Conservation (phyloP, 2,888 invertebrate genomes). For the Philhelius pedissequus region DNA sequence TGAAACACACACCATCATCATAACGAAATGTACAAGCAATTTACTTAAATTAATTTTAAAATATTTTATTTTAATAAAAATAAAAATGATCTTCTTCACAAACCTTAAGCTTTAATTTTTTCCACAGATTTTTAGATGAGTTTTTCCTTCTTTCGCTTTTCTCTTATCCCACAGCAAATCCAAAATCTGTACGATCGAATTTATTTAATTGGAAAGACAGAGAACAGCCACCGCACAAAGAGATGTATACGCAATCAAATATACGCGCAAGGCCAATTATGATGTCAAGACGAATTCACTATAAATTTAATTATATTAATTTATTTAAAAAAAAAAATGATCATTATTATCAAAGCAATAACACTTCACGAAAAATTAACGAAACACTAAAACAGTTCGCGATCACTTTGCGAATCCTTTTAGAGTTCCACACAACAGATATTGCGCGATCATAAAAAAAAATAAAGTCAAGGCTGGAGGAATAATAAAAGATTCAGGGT, state of each 20-base stretch:
- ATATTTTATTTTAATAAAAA: slow-evolving; percentile 53
- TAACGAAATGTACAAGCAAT: not conserved
- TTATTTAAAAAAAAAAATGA: not conserved
- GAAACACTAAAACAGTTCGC: slow-evolving; percentile 13
- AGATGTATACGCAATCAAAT: slow-evolving; percentile 25
- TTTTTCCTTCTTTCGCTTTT: slow-evolving; percentile 11
- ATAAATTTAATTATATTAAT: slow-evolving; percentile 34
- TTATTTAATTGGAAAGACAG: slow-evolving; percentile 19
- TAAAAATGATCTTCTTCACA: slow-evolving; percentile 64
- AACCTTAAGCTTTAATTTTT: slow-evolving; percentile 60
- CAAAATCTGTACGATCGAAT: slow-evolving; percentile 21
- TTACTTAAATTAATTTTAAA: not conserved
- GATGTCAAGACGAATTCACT: slow-evolving; percentile 55
- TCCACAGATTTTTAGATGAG: slow-evolving; percentile 16
- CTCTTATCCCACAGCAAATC: slow-evolving; percentile 51
- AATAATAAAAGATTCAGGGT: slow-evolving; percentile 45
- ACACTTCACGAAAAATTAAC: slow-evolving; percentile 16
- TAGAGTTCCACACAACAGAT: slow-evolving; percentile 24
- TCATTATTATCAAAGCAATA: not conserved
- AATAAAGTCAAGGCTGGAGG: slow-evolving; percentile 44
- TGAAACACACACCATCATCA: not conserved
- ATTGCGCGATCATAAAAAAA: slow-evolving; percentile 5
- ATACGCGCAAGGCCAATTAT: slow-evolving; percentile 51
- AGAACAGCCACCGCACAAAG: not conserved
- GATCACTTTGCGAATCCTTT: not conserved